These are phyloP conservation scores for Caenorhabditis sp. DNA, from an alignment of 2,888 invertebrate species.

Conservation along the genomic window DNA sequence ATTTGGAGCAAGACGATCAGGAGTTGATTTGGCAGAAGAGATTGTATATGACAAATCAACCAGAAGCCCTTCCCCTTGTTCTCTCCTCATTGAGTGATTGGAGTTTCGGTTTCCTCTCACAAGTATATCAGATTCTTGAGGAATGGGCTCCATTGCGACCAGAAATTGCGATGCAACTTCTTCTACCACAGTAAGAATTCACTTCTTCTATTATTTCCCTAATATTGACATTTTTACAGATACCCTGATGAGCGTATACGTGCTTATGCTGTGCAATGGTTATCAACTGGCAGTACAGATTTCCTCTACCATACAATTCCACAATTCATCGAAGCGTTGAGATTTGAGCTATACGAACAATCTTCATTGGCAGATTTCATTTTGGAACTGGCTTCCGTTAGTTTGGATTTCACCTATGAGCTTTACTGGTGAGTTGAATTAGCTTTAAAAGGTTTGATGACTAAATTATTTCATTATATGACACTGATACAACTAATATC, in stretches of 20 bases:
- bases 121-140: constrained; percentile 82
- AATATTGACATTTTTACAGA: constrained; percentile 74
- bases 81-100: constrained; percentile 49
- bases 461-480: no score
- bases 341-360: constrained; percentile 86
- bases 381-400: constrained; percentile 83
- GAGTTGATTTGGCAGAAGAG: constrained; percentile 73
- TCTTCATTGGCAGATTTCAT: constrained; percentile 85
- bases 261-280: constrained; percentile 83
- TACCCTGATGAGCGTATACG: constrained; percentile 91
- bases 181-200: constrained; percentile 86
- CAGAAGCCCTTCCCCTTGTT: constrained; percentile 70
- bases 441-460: no score
- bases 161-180: constrained; percentile 87
- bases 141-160: constrained; percentile 84
- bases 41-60: constrained; percentile 70
- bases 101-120: constrained; percentile 38
- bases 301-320: constrained; percentile 86
- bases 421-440: constrained; percentile 79
- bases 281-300: constrained; percentile 77
- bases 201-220: constrained; percentile 2
- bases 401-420: constrained; percentile 90
- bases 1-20: constrained; percentile 71
- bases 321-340: constrained; percentile 76
- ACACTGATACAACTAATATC: no score